Conservation (phyloP, 1,140 invertebrate species). For the Tetragnatha versicolor region DNA sequence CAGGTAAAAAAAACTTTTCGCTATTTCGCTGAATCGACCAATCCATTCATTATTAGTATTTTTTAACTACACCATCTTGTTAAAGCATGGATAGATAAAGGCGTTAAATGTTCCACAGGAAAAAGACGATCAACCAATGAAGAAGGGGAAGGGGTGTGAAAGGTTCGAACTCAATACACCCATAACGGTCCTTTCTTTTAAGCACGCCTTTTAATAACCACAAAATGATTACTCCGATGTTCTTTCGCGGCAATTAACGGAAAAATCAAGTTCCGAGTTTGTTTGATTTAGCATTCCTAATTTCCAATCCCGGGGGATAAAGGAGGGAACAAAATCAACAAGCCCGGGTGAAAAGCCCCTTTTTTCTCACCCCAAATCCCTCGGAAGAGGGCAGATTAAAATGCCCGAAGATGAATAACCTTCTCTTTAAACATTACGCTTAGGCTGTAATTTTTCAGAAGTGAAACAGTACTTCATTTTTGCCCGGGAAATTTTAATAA, state of each 20-base stretch:
- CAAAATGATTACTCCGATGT: conserved; percentile 38
- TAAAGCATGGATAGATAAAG: too few species aligned
- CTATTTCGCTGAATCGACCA: too few species aligned
- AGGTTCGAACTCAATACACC: neutral
- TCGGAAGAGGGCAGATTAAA: too few species aligned
- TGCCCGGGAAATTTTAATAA: conserved; percentile 28
- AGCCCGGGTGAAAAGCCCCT: too few species aligned
- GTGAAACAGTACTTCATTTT: conserved; percentile 24
- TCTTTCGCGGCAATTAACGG: conserved; percentile 31
- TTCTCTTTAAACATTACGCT: too few species aligned
- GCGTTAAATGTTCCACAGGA: too few species aligned
- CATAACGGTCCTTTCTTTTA: conserved; percentile 32
- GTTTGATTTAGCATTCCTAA: conserved; percentile 30
- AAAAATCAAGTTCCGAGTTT: conserved; percentile 18
- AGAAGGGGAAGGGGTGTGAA: neutral
- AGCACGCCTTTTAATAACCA: conserved; percentile 18
- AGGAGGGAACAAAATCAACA: conserved; percentile 28
- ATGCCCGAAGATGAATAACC: too few species aligned
- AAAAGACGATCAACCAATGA: conserved; percentile 36
- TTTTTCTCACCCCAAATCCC: too few species aligned
- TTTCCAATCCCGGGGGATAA: conserved; percentile 15
- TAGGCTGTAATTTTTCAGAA: too few species aligned
- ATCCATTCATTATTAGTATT: too few species aligned
- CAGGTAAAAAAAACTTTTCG: too few species aligned
- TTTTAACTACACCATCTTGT: too few species aligned